Base-by-base conservation (phyloP, 2,113 vertebrate species). In the Tenebrosternarchus preto region DNA sequence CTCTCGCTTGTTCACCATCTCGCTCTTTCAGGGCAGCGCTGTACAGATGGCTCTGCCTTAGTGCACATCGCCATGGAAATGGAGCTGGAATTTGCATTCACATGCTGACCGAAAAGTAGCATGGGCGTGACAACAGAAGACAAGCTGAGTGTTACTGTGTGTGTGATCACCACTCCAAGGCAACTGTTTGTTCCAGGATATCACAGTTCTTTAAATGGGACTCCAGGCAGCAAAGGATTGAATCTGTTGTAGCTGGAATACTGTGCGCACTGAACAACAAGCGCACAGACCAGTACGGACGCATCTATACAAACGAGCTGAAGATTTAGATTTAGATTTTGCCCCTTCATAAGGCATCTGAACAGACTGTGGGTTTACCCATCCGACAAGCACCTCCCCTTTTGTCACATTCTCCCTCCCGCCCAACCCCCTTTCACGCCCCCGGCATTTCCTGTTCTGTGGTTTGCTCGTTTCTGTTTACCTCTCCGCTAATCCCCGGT, bases 391-490 rank as follows among this genome's bases (percentile, higher is more conserved):
- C 56, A 81, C 55, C 60, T 72, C 67, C 67, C 46, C 24, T 50
- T 80, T 39, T 77, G 66, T 72, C 76, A 78, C 78, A 60, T 77
- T 36, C 79, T 76, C 50, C 64, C 57, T 33, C 75, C 43, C 16
- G 36, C 71, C 60, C 77, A 78, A 36, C 63, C 59, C 64, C 66
- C 76, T 53, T 39, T 31, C 60, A 68, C 77, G 61, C 80, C 73
- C 33, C 69, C 72, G 63, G 31, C 77, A 61, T 61, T 61, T 55
- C 76, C 68, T 55, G 22, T 64, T 80, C 74, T 86, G 74, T 85
- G 85, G 83, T 85, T 87, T n/a, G 83, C 86, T 89, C 55, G 73
- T 78, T 86, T 89, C 88, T 88, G 72, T 91, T 90, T 89, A 88
- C 88, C 80, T 88, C 88, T 70, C 72, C 79, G 76, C 68, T 90